These are phyloP conservation scores for Lomographa bimaculata DNA, from an alignment of 2,888 invertebrate species.

Conservation along the genomic window DNA sequence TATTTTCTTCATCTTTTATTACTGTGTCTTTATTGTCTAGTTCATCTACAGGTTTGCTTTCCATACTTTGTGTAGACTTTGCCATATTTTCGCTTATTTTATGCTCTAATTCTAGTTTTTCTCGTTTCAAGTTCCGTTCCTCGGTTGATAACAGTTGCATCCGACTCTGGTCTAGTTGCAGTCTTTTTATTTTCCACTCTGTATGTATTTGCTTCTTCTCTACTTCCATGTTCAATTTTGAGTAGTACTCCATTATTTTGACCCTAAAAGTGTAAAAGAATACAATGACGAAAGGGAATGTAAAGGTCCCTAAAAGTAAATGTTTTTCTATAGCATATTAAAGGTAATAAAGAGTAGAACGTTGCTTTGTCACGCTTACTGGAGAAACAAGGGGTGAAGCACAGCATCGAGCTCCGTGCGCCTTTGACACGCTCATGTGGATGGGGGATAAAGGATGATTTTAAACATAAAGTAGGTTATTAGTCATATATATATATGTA, in stretches of 20 bases:
- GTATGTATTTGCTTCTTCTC: constrained; percentile 82
- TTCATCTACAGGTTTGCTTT: constrained; percentile 49
- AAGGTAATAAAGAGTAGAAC: constrained; percentile 1
- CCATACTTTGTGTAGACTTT: constrained; percentile 60
- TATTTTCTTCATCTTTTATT: constrained; percentile 8
- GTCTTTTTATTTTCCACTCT: constrained; percentile 81
- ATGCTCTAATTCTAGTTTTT: constrained; percentile 76
- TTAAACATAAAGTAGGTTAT: no score
- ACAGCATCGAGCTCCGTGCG: no score
- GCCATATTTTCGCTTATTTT: constrained; percentile 66
- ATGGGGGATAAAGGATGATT: no score
- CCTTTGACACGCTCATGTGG: no score
- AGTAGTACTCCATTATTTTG: constrained; percentile 85
- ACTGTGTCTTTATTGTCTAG: constrained; percentile 33
- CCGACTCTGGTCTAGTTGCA: constrained; percentile 69
- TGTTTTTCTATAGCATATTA: no score
- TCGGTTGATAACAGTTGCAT: constrained; percentile 76
- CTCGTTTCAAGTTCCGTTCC: constrained; percentile 80
- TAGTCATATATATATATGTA: no score
- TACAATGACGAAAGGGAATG: background rate
- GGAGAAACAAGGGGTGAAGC: no score
- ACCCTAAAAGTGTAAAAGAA: no score
- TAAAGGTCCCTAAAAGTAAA: no score
- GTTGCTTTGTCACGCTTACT: no score
- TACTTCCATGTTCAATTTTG: constrained; percentile 84